phyloP scores from a whole-genome alignment of 1,140 invertebrate species.

The Aphaenogaster rudis region DNA sequence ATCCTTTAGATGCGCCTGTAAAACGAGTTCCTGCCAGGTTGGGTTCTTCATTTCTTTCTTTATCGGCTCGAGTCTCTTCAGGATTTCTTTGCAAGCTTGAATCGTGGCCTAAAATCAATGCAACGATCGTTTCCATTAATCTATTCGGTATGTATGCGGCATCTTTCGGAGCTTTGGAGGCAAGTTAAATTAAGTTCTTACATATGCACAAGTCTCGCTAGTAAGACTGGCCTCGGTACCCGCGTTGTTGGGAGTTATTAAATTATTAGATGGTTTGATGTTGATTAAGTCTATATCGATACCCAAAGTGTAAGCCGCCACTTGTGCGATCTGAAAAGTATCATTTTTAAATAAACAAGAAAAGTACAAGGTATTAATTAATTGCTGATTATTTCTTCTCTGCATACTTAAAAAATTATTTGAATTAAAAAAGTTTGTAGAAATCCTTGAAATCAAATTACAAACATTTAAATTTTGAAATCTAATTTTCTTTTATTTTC shows the following conservation, averaged over 20 bases:
- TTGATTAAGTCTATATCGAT: constrained; percentile 91
- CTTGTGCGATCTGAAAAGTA: constrained; percentile 90
- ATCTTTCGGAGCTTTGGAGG: background rate
- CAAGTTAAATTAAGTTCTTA: constrained; percentile 79
- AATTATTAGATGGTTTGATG: constrained; percentile 90
- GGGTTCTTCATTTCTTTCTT: constrained; percentile 88
- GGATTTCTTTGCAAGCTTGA: constrained; percentile 90
- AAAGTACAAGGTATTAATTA: background rate
- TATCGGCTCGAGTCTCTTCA: constrained; percentile 89
- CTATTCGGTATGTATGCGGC: background rate
- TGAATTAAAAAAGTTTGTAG: background rate
- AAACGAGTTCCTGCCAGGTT: constrained; percentile 90
- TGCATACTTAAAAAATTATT: background rate
- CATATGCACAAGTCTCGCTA: constrained; percentile 91
- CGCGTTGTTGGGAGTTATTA: constrained; percentile 89
- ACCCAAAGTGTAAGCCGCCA: constrained; percentile 91
- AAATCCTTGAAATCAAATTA: background rate
- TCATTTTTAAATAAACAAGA: background rate
- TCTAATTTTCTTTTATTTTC: background rate
- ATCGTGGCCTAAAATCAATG: constrained; percentile 88
- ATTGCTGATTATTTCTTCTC: background rate
- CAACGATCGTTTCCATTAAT: background rate
- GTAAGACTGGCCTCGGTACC: constrained; percentile 91
- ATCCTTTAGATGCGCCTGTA: constrained; percentile 87
- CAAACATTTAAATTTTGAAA: background rate